phyloP scores from a whole-genome alignment of 2,888 invertebrate species.

The Cancer borealis region DNA sequence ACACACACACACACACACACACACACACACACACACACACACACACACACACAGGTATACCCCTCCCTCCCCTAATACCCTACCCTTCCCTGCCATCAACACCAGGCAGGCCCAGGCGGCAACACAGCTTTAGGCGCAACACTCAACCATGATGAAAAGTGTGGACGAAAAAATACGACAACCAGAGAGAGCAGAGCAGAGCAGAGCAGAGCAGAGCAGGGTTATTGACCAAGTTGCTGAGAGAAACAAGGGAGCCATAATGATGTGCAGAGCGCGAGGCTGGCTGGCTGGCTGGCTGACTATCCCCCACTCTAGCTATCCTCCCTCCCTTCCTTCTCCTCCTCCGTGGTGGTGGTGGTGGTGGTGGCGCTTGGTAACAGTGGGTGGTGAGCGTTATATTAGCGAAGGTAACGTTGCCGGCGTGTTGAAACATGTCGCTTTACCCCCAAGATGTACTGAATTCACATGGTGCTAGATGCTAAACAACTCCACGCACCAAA shows the following conservation, averaged over 20 bases:
- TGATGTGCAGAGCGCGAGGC: conserved; percentile 43
- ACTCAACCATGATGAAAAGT: conserved; percentile 6
- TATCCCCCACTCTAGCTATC: conserved; percentile 24
- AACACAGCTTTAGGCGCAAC: conserved; percentile 28
- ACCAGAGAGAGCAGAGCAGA: conserved; percentile 24
- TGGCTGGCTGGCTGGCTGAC: neutral
- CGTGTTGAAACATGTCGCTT: conserved; percentile 39
- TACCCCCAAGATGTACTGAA: conserved; percentile 75
- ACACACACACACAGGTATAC: neutral
- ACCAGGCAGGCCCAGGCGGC: neutral
- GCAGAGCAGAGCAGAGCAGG: neutral
- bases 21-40: neutral
- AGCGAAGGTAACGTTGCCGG: neutral
- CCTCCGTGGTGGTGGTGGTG: neutral
- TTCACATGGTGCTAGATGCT: conserved; percentile 76
- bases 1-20: neutral
- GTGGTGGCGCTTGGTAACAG: neutral
- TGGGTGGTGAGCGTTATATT: neutral
- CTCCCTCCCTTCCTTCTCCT: neutral
- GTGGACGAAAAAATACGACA: conserved; percentile 53
- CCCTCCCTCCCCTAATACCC: neutral
- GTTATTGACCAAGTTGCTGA: conserved; percentile 59
- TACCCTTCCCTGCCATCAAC: too few species aligned
- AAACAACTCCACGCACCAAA: conserved; percentile 73
- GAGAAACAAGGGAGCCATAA: conserved; percentile 59